Base-by-base conservation (phyloP, 2,113 vertebrate species). In the Labrus mixtus region DNA sequence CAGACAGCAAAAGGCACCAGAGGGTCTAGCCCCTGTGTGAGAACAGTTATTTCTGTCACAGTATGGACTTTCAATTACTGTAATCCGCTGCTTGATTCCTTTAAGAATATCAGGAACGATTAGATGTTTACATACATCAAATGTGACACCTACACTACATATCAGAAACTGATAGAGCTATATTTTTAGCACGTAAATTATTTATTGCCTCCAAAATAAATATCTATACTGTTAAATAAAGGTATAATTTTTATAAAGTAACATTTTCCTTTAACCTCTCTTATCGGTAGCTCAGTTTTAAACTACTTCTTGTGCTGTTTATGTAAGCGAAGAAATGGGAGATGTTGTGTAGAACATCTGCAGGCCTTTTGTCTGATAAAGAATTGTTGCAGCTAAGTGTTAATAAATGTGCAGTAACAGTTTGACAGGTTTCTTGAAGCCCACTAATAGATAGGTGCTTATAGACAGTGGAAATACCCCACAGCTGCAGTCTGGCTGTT, bases 1-100 rank as follows among this genome's bases (percentile, higher is more conserved):
- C 94, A 96, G 95, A 96, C 95, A 91, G 94, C 93, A 90, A 92
- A 94, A 94, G 96, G 96, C 96, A 96, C 96, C 96, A 96, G 93
- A 74, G 87, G 90, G 96, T 97, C 96, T 96, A 92, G 88, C 89
- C 94, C 89, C 92, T 92, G 91, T 89, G 91, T 84, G 89, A 95
- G 93, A 93, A 87, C 89, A 88, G 94, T 93, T 95, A 94, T 94
- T 95, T 95, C 89, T 90, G 91, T 93, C 95, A 45, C 92, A 82
- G 79, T 88, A 88, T 94, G 93, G 87, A 92, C 88, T 92, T 95
- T 94, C 91, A 95, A 91, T 94, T 94, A 94, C 91, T 89, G 87
- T 92, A 90, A 95, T 94, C 86, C 51, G 61, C 9, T 82, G 84
- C 90, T 91, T 91, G 65, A 82, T 75, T 87, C 79, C 90, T 93